phyloP scores from a whole-genome alignment of 2,113 vertebrate genomes.

The Callocephalon fimbriatum region DNA sequence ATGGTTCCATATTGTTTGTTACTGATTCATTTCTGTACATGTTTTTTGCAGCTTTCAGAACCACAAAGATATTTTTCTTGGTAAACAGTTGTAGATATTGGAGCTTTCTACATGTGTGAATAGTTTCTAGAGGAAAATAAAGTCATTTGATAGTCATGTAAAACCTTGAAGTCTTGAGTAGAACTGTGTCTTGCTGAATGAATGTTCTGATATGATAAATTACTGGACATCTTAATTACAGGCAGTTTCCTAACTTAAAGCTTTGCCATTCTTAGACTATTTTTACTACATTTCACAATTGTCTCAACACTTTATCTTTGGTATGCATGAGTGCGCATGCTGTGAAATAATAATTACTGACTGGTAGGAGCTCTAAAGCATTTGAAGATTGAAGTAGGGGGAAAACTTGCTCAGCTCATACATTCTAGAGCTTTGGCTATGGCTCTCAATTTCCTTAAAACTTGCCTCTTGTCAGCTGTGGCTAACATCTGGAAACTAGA shows the following conservation, averaged over 20 bases:
- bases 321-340: fast-evolving
- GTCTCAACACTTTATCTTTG: background rate
- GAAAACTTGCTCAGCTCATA: background rate
- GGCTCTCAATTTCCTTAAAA: background rate
- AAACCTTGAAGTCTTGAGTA: background rate
- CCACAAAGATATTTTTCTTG: background rate
- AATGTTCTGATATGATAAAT: background rate
- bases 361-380: background rate
- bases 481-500: background rate
- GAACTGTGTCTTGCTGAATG: background rate
- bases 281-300: background rate
- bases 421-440: fast-evolving
- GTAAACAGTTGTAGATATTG: background rate
- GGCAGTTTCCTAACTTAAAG: background rate
- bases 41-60: background rate
- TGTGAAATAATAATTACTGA: background rate
- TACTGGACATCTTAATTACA: background rate
- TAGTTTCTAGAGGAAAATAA: background rate
- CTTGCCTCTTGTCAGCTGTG: background rate
- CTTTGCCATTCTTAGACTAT: background rate
- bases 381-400: background rate
- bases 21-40: fast-evolving
- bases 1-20: background rate
- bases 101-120: background rate
- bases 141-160: background rate